Evolutionary conservation across 2,113 vertebrate genomes (phyloP), one percentile per base, ranked within the genome.

Genomic region (Sakesphorus luctuosus): DNA sequence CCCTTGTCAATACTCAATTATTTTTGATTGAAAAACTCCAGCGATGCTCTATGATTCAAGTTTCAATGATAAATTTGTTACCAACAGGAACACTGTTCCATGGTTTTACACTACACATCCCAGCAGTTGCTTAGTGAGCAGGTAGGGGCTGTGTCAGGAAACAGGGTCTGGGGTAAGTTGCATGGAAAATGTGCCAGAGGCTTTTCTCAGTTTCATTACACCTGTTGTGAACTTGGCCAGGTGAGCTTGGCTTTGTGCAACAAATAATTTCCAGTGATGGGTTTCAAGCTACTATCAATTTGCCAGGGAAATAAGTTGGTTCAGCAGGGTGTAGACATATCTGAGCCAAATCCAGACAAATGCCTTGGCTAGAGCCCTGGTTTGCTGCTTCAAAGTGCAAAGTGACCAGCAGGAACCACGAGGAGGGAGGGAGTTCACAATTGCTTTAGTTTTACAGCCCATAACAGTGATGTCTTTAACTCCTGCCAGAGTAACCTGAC

Each of bases 291-390:
- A 40, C 67, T 80, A 13, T 52, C 44, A 76, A 56, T 86, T 90
- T 90, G n/a, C 63, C 74, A 77, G 72, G 44, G 72, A 83, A 92
- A 86, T 66, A 49, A 76, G 67, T 76, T 73, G 63, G 35, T 92
- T 94, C 86, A 65, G 75, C 40, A 2, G 91, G 62, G 38, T 8
- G 3, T 87, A 50, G 63, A 58, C 2, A 2, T 62, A 46, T 50
- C 56, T 53, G 84, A 93, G 75, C 79, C 86, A 88, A 93, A 83
- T 65, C 40, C 79, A 90, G 79, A 75, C 26, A 65, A 92, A 90
- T 20, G 8, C 21, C 63, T 80, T 88, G 63, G 86, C 83, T 90
- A 49, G 24, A 89, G 59, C 67, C 36, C 49, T 1, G 1, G 56
- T 93, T 52, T 69, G 11, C 79, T 69, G 11, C 40, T 93, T 83